Conservation (phyloP, 2,888 invertebrate genomes). For the Cheilosia urbana region DNA sequence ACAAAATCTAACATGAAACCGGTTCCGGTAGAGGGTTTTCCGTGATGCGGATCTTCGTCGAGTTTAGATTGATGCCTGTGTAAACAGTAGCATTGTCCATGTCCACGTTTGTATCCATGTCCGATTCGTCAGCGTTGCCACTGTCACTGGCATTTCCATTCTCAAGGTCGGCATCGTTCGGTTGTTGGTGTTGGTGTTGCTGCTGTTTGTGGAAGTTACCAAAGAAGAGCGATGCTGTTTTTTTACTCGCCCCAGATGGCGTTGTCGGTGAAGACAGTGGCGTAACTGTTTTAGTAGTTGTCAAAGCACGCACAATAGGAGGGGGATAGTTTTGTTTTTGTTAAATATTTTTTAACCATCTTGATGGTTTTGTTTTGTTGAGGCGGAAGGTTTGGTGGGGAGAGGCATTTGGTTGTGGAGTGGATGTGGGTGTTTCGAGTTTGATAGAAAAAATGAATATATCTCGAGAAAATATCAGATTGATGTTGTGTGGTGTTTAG, state of each 20-base stretch:
- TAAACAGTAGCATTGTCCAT: constrained; percentile 80
- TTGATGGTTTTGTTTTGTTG: constrained; percentile 77
- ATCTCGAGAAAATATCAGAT: constrained; percentile 2
- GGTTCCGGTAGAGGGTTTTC: constrained; percentile 84
- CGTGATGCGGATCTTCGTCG: constrained; percentile 83
- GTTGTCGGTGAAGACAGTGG: constrained; percentile 82
- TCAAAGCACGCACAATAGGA: constrained; percentile 74
- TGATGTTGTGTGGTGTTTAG: constrained; percentile 30
- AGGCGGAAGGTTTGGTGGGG: constrained; percentile 65
- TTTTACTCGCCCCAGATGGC: constrained; percentile 82
- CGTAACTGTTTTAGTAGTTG: constrained; percentile 80
- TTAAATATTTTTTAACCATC: constrained; percentile 78
- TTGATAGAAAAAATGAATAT: constrained; percentile 33
- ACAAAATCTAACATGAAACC: constrained; percentile 81
- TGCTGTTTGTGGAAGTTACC: constrained; percentile 82
- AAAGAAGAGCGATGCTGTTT: constrained; percentile 82
- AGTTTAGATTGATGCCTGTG: constrained; percentile 78
- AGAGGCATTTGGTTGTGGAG: constrained; percentile 68
- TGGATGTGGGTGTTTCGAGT: constrained; percentile 55
- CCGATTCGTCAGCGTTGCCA: constrained; percentile 76
- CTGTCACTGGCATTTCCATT: constrained; percentile 66
- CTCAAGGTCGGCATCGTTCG: constrained; percentile 57
- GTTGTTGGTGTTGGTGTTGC: constrained; percentile 74
- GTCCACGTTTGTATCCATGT: constrained; percentile 76
- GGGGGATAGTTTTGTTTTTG: constrained; percentile 82